Percentiles rank a stretch among this genome's conserved stretches.
phyloP scores from a whole-genome alignment of 2,888 invertebrate species.

The Drosophila subsilvestris region DNA sequence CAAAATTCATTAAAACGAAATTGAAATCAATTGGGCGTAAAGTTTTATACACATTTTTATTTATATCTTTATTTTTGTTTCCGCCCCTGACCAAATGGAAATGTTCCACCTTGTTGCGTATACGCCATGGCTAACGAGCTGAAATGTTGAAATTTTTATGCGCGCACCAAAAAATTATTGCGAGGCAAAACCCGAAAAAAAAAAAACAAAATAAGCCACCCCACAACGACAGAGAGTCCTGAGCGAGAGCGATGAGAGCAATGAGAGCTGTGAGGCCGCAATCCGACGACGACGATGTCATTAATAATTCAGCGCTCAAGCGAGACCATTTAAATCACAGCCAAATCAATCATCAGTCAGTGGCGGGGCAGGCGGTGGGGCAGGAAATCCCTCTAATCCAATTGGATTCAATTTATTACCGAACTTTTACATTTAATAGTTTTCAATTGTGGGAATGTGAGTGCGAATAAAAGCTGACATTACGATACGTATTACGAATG shows the following conservation, averaged over 20 bases:
- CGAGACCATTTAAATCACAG: constrained; percentile 63
- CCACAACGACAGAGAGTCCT: neutral
- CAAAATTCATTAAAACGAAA: constrained; percentile 70
- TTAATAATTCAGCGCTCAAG: constrained; percentile 60
- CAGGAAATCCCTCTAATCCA: neutral
- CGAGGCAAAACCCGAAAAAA: constrained; percentile 13
- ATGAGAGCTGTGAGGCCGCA: neutral
- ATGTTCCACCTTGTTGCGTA: constrained; percentile 34
- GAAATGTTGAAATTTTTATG: constrained; percentile 62
- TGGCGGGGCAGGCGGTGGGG: too few relatives aligned
- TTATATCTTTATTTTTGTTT: constrained; percentile 10
- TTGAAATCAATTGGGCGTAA: constrained; percentile 67
- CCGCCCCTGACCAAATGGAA: neutral
- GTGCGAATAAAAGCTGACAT: too few relatives aligned
- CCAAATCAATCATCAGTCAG: constrained; percentile 60
- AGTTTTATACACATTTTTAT: constrained; percentile 43
- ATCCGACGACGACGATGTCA: constrained; percentile 17
- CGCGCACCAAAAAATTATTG: constrained; percentile 60
- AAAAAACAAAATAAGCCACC: neutral
- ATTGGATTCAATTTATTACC: neutral
- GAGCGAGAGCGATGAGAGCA: neutral
- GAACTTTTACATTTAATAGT: neutral
- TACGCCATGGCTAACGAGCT: constrained; percentile 67
- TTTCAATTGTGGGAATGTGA: neutral
- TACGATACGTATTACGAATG: too few relatives aligned